These are phyloP conservation scores for Ypsolopha sequella DNA, from an alignment of 2,888 invertebrate species.

Conservation along the genomic window DNA sequence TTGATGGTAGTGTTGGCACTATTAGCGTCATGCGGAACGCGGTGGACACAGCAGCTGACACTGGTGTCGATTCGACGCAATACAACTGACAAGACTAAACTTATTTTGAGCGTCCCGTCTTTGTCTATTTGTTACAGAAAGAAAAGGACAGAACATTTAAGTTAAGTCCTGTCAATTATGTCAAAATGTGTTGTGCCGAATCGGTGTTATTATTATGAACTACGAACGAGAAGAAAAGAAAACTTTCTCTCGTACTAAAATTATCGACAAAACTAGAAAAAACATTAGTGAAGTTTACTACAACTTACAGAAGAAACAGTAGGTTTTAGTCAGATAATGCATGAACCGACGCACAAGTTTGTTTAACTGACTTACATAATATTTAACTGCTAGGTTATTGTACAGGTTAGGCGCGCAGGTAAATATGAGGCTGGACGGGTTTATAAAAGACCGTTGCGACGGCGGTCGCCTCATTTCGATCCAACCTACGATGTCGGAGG, in stretches of 20 bases:
- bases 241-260: not conserved
- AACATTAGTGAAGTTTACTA: not conserved
- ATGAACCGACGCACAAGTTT: not conserved
- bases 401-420: not conserved
- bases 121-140: too few relatives aligned
- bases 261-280: not conserved
- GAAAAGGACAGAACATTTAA: too few relatives aligned
- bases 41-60: too few relatives aligned
- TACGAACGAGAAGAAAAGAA: not conserved
- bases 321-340: not conserved
- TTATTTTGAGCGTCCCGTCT: too few relatives aligned
- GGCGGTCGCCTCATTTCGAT: slow-evolving; percentile 49
- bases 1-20: too few relatives aligned
- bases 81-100: too few relatives aligned
- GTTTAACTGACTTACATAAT: not conserved
- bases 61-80: too few relatives aligned
- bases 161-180: too few relatives aligned
- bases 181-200: too few relatives aligned
- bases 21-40: too few relatives aligned
- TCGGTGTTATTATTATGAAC: too few relatives aligned
- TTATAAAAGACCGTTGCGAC: slow-evolving; percentile 44
- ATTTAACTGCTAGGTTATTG: not conserved
- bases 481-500: slow-evolving; percentile 59
- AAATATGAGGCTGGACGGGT: slow-evolving; percentile 47
- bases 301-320: not conserved